These are phyloP conservation scores for Sesamia inferens DNA, from an alignment of 2,888 invertebrate genomes.

Conservation along the genomic window DNA sequence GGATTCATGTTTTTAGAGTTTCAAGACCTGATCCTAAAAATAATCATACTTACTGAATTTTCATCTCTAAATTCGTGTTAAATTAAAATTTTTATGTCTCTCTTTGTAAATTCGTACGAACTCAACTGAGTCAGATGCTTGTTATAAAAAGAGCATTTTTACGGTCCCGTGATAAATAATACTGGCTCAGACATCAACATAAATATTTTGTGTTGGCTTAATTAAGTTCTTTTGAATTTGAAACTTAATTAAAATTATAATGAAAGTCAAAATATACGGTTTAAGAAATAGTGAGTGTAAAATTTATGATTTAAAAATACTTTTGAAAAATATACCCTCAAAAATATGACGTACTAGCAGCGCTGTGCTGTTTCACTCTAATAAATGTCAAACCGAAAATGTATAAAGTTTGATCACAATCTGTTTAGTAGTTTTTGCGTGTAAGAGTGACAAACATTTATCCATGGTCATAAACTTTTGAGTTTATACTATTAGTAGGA, in stretches of 20 bases:
- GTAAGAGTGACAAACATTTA: too few relatives aligned
- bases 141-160: constrained; percentile 28
- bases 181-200: constrained; percentile 2
- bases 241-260: background rate
- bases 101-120: constrained; percentile 21
- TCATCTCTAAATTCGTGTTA: background rate
- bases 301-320: too few relatives aligned
- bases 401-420: too few relatives aligned
- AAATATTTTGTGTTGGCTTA: background rate
- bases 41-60: constrained; percentile 11
- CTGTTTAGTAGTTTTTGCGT: too few relatives aligned
- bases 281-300: background rate
- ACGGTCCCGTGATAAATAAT: constrained; percentile 36
- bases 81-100: constrained; percentile 20
- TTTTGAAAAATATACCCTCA: too few relatives aligned
- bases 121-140: constrained; percentile 18
- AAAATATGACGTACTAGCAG: background rate
- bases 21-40: too few relatives aligned
- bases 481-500: background rate
- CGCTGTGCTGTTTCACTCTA: too few relatives aligned
- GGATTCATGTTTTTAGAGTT: background rate
- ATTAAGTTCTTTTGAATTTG: background rate
- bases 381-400: too few relatives aligned
- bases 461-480: too few relatives aligned
- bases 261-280: constrained; percentile 1